These are phyloP conservation scores for Mactra quadrangularis DNA, from an alignment of 1,140 invertebrate species.

Conservation along the genomic window DNA sequence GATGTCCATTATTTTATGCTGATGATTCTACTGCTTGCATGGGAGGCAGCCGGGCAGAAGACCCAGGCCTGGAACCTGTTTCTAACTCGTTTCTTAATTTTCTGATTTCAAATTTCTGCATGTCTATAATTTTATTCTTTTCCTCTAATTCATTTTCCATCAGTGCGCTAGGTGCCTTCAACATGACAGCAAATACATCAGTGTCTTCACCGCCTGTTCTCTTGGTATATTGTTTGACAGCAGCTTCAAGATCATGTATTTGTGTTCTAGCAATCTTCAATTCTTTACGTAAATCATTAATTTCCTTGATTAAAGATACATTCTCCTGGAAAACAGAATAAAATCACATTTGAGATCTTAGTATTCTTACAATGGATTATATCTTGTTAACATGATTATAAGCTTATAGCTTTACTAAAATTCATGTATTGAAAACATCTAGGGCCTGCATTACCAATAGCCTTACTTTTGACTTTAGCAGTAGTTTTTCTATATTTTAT, in stretches of 20 bases:
- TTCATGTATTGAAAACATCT: neutral
- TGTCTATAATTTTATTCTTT: conserved; percentile 82
- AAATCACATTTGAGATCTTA: too few relatives aligned
- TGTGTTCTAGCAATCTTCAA: conserved; percentile 87
- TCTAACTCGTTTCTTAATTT: conserved; percentile 79
- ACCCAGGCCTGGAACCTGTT: conserved; percentile 70
- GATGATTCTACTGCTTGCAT: conserved; percentile 61
- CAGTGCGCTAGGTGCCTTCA: conserved; percentile 86
- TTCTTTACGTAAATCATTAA: conserved; percentile 89
- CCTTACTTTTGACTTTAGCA: too few relatives aligned
- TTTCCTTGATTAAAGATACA: conserved; percentile 89
- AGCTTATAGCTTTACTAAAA: neutral
- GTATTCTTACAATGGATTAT: neutral
- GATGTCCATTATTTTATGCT: conserved; percentile 72
- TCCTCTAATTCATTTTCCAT: conserved; percentile 87
- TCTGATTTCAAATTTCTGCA: conserved; percentile 82
- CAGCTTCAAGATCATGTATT: conserved; percentile 88
- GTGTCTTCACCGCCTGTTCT: conserved; percentile 86
- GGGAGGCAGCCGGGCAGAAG: conserved; percentile 71
- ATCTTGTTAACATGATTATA: neutral
- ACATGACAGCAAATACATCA: conserved; percentile 85
- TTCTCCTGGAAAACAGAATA: conserved; percentile 88
- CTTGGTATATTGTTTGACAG: conserved; percentile 86
- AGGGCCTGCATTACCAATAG: neutral
- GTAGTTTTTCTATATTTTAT: too few relatives aligned